phyloP scores from a whole-genome alignment of 2,113 vertebrate genomes.

The Bujurquina vittata region DNA sequence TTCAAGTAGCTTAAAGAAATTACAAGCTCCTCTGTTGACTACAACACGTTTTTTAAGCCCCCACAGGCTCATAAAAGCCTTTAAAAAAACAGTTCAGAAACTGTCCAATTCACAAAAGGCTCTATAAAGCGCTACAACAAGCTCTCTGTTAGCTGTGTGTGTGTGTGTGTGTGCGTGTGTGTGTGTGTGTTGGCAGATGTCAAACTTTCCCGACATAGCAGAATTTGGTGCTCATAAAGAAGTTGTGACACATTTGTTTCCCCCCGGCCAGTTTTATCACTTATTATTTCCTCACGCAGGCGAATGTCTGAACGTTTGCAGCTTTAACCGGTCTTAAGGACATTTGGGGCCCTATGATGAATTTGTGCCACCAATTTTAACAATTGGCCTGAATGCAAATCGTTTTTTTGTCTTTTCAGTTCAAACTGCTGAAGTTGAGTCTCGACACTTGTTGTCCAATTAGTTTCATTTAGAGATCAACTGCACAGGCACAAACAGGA shows the following conservation, averaged over 20 bases:
- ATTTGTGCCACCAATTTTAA: background rate
- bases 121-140: background rate
- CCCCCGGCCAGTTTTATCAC: background rate
- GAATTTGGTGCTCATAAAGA: background rate
- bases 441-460: background rate
- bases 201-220: background rate
- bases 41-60: background rate
- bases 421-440: background rate
- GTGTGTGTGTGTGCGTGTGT: background rate
- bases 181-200: background rate
- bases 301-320: background rate
- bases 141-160: no score
- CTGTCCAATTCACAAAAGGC: conserved; percentile 6
- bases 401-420: background rate
- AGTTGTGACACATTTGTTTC: background rate
- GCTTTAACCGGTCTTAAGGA: no score
- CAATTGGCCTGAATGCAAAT: background rate
- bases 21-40: background rate
- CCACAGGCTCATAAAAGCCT: background rate
- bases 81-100: background rate
- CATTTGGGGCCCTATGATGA: background rate
- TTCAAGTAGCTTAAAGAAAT: conserved; percentile 12
- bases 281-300: background rate
- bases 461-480: no score
- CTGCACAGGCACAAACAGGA: background rate